Base-by-base conservation (phyloP, 2,888 invertebrate species). In the Pilophorus perplexus region DNA sequence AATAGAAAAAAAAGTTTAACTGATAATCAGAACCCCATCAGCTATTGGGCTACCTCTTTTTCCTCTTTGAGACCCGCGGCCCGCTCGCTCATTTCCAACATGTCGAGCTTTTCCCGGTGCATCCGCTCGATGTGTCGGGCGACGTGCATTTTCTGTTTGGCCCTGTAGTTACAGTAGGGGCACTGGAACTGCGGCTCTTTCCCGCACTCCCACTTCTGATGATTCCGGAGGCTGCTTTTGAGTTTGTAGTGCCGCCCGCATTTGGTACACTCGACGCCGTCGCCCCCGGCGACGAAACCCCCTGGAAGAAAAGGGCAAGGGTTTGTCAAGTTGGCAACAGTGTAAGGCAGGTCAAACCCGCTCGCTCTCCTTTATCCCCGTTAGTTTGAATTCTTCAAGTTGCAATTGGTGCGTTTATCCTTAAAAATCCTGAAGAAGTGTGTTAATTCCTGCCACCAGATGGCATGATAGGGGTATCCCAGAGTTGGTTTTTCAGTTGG, bases 161-260 rank as follows among this genome's bases (percentile, higher is more conserved):
- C 89, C 74, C 88, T 84, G 77, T 89, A 89, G n/a, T 86, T 86
- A 79, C 90, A 90, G 79, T 86, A 88, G 20, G 87, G 86, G 77
- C n/a, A n/a, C n/a, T n/a, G n/a, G n/a, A n/a, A n/a, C n/a, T n/a
- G n/a, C n/a, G n/a, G n/a, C n/a, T n/a, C n/a, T n/a, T n/a, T n/a
- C n/a, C n/a, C n/a, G n/a, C n/a, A n/a, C n/a, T n/a, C n/a, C n/a
- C n/a, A n/a, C 90, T 89, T 89, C 80, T 88, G 88, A 76, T 89
- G 89, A 77, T 89, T 89, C 69, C 89, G 83, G 74, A 89, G 79
- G 69, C 90, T 90, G 73, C 90, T 90, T 79, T 91, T 91, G 72
- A 91, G 82, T 78, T 91, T 91, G 80, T 92, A 92, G 71, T 88
- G 85, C 72, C 91, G 83, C 69, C 89, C 90, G 79, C 92, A 92